phyloP scores from a whole-genome alignment of 2,888 invertebrate genomes.

The Cinara cedri region DNA sequence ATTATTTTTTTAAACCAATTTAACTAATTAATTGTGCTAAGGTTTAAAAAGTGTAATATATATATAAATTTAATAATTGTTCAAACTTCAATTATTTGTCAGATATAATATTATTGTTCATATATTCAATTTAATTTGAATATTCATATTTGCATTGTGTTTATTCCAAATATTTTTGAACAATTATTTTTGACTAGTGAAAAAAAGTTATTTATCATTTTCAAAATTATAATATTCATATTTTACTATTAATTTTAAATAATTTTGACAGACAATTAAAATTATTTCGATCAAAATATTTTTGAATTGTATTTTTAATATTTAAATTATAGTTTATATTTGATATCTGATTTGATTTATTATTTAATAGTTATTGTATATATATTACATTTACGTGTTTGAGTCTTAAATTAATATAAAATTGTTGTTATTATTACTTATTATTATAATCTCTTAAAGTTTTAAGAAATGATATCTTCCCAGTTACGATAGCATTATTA shows the following conservation, averaged over 20 bases:
- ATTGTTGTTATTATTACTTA: background rate
- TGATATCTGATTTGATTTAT: background rate
- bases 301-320: background rate
- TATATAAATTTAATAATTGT: background rate
- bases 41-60: background rate
- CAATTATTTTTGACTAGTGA: background rate
- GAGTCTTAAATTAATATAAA: no score
- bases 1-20: background rate
- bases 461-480: background rate
- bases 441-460: background rate
- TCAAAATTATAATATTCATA: background rate
- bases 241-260: background rate
- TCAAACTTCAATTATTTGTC: slow-evolving; percentile 10
- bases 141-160: background rate
- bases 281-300: background rate
- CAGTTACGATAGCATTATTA: background rate
- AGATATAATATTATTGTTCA: background rate
- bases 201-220: no score
- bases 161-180: background rate
- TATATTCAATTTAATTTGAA: background rate
- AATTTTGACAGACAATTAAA: slow-evolving; percentile 10
- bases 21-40: background rate
- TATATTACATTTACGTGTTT: no score
- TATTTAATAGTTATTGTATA: background rate
- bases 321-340: background rate